These are phyloP conservation scores for Lasiurus cinereus DNA, from an alignment of 2,113 vertebrate species.

Conservation along the genomic window DNA sequence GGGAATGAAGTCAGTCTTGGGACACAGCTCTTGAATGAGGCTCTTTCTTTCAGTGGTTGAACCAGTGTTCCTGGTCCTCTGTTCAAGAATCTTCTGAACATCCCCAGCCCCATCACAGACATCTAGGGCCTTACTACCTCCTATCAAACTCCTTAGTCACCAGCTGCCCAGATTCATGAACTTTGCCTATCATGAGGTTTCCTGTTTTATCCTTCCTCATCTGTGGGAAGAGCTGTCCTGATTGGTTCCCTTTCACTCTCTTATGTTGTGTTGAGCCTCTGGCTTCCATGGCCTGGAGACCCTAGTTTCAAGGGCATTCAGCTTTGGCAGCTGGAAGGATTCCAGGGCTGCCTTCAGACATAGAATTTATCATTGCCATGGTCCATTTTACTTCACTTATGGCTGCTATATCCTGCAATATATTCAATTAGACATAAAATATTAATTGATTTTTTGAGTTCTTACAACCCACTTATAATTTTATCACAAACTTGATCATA, in stretches of 20 bases:
- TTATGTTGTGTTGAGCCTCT: background rate
- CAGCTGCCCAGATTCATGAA: background rate
- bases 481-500: background rate
- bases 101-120: background rate
- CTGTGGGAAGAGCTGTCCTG: background rate
- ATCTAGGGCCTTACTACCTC: background rate
- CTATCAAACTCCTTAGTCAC: background rate
- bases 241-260: background rate
- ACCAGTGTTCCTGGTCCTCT: too few species aligned
- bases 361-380: background rate
- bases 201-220: background rate
- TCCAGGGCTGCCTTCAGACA: background rate
- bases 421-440: background rate
- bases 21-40: background rate
- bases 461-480: background rate
- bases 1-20: background rate
- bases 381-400: background rate
- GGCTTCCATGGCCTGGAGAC: background rate
- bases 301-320: background rate
- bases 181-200: background rate
- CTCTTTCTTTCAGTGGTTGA: too few species aligned
- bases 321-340: background rate
- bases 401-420: background rate
- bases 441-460: background rate
- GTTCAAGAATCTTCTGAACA: background rate